Percentiles rank a stretch among this genome's conserved stretches.
Conservation (phyloP, 2,113 vertebrate genomes). For the Bubo bubo region DNA sequence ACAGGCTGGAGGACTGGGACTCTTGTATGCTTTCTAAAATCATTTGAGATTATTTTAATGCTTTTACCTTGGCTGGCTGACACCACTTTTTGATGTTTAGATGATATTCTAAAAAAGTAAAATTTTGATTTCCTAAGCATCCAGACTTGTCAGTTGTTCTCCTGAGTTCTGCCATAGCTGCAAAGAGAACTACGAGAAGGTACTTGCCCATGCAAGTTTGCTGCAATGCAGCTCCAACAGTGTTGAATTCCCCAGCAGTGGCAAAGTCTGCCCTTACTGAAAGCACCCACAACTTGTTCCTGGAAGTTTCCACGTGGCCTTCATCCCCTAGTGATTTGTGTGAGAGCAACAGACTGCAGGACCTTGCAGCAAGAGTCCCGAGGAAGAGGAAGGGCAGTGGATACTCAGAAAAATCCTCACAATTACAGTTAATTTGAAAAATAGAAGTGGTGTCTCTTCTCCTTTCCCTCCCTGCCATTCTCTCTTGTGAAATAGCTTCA, state of each 20-base stretch:
- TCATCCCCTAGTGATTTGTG: neutral
- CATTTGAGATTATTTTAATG: neutral
- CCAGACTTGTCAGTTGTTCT: neutral
- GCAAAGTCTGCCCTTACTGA: neutral
- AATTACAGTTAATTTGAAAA: neutral
- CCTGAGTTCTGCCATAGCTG: neutral
- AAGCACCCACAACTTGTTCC: neutral
- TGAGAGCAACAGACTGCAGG: neutral
- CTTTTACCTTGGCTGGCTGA: neutral
- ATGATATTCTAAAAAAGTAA: neutral
- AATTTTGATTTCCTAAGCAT: neutral
- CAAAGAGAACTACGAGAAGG: neutral
- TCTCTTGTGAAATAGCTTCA: neutral
- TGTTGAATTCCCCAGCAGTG: neutral
- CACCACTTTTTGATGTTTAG: neutral
- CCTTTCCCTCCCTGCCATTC: neutral
- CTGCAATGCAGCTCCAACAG: neutral
- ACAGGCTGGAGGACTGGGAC: neutral
- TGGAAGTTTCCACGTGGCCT: neutral
- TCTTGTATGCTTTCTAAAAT: neutral
- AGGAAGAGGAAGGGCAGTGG: neutral
- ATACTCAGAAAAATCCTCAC: neutral
- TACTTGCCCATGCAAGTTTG: neutral
- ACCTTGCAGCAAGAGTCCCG: neutral
- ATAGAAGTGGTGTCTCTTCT: neutral